Conservation (phyloP, 2,797 vertebrate genomes). For the Bovichtus variegatus region DNA sequence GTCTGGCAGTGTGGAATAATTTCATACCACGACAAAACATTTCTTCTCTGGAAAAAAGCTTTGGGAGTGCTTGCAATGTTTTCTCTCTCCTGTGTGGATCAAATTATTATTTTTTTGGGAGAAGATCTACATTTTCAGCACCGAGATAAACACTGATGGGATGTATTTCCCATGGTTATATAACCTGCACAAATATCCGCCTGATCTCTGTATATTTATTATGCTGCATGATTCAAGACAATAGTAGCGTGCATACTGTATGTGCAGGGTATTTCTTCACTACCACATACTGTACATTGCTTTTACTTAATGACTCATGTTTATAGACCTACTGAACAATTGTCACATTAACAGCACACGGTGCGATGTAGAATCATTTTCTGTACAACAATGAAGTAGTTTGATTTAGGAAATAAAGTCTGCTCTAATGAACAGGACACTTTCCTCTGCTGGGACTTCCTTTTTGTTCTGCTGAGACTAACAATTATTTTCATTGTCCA, state of each 20-base stretch:
- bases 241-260: not conserved
- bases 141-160: not conserved
- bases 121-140: not conserved
- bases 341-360: slow-evolving; percentile 7
- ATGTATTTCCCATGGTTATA: not conserved
- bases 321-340: not conserved
- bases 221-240: not conserved
- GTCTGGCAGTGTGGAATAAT: slow-evolving; percentile 9
- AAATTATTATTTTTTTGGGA: not conserved
- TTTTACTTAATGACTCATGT: not conserved
- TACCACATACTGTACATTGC: not conserved
- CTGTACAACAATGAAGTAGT: not conserved
- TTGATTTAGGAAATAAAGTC: not conserved
- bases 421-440: not conserved
- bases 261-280: not conserved
- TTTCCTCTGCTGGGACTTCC: too few species aligned
- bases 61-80: not conserved
- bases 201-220: not conserved
- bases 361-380: not conserved
- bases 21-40: not conserved
- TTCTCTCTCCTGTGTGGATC: not conserved
- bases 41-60: slow-evolving; percentile 20
- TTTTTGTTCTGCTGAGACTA: too few species aligned
- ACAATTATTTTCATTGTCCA: not conserved
- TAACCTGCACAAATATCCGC: not conserved